Conservation (phyloP, 2,113 vertebrate species). For the Campylomormyrus numenius region DNA sequence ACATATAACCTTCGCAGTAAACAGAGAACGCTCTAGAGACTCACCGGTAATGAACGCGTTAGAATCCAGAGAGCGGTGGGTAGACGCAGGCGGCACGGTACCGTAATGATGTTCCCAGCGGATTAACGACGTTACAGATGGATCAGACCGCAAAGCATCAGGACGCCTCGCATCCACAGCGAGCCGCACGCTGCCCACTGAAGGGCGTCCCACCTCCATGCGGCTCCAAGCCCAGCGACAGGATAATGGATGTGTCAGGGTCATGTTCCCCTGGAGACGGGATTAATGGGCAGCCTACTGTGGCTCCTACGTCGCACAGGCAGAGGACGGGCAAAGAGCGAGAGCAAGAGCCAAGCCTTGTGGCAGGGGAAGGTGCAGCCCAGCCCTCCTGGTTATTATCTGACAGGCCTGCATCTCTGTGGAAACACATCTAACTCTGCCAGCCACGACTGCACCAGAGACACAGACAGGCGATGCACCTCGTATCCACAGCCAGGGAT, state of each 20-base stretch:
- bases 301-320: neutral
- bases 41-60: neutral
- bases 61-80: neutral
- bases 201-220: neutral
- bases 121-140: neutral
- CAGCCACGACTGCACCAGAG: neutral
- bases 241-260: neutral
- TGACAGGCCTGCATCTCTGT: neutral
- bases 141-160: neutral
- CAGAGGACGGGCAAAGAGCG: conserved; percentile 23
- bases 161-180: neutral
- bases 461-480: neutral
- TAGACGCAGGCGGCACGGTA: neutral
- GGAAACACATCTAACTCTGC: neutral
- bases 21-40: neutral
- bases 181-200: neutral
- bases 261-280: neutral
- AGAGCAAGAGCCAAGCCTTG: neutral
- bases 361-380: neutral
- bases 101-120: neutral
- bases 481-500: neutral
- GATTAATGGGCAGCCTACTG: neutral
- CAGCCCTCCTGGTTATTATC: neutral
- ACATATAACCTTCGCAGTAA: neutral
- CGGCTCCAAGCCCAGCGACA: neutral